These are phyloP conservation scores for Apamea anceps DNA, from an alignment of 2,888 invertebrate species.

Conservation along the genomic window DNA sequence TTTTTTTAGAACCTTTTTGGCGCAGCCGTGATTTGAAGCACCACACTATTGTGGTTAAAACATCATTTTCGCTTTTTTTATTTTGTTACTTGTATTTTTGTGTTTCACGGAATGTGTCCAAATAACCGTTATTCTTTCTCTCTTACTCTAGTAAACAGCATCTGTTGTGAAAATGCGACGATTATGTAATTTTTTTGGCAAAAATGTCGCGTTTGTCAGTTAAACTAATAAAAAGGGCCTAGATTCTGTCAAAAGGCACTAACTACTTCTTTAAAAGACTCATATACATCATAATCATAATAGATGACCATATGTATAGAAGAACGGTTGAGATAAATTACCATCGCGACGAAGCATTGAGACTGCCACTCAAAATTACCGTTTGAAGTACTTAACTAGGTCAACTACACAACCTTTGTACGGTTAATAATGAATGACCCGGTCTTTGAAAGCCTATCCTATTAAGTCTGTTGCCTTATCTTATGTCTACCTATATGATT, in stretches of 20 bases:
- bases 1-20: not conserved
- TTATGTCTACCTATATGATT: constrained; percentile 1
- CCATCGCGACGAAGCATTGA: constrained; percentile 4
- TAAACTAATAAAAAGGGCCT: not conserved
- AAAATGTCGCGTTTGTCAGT: not conserved
- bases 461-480: constrained; percentile 21
- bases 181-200: not conserved
- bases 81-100: too few species aligned
- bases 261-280: not conserved
- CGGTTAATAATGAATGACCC: constrained; percentile 34
- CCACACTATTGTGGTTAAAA: not conserved
- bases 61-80: too few species aligned
- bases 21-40: not conserved
- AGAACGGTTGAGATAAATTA: constrained; percentile 21
- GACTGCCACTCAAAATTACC: constrained; percentile 43
- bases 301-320: constrained; percentile 1
- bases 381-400: constrained; percentile 35
- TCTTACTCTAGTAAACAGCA: not conserved
- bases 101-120: too few species aligned
- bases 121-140: too few species aligned
- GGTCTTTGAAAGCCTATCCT: constrained; percentile 17
- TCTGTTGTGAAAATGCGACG: not conserved
- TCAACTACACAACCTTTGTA: constrained; percentile 34
- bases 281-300: constrained; percentile 10
- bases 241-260: not conserved